Percentiles rank a stretch among this genome's conserved stretches.
Evolutionary conservation across 2,888 invertebrate genomes (phyloP).

Genomic region (Xanthorhoe spadicearia): DNA sequence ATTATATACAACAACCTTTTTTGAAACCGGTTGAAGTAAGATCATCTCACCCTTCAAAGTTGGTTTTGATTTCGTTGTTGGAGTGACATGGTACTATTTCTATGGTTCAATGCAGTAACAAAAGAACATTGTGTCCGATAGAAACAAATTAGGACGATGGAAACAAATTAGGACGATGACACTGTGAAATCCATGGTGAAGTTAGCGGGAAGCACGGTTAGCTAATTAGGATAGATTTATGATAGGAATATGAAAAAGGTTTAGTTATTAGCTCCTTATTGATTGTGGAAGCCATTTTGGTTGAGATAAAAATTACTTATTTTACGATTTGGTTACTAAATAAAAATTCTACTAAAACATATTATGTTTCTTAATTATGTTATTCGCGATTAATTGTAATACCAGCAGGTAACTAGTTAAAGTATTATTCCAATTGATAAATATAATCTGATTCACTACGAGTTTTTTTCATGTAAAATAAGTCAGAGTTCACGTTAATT

Average conservation of each 20-base stretch:
- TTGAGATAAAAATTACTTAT: no score
- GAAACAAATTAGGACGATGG: slow-evolving; percentile 73
- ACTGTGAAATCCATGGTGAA: slow-evolving; percentile 54
- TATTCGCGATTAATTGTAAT: no score
- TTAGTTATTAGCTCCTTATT: no score
- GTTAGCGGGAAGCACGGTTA: slow-evolving; percentile 49
- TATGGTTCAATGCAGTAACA: slow-evolving; percentile 50
- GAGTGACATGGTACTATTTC: slow-evolving; percentile 4
- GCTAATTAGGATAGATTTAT: slow-evolving; percentile 53
- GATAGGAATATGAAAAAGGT: background rate
- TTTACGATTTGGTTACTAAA: no score
- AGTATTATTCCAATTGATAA: no score
- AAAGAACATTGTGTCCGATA: slow-evolving; percentile 69
- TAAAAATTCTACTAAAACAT: no score
- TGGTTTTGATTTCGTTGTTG: background rate
- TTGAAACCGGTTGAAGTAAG: no score
- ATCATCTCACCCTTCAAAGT: background rate
- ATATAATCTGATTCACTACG: background rate
- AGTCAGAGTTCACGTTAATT: background rate
- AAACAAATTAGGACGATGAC: slow-evolving; percentile 76
- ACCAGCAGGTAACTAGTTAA: no score
- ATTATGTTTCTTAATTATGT: no score
- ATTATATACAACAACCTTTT: no score
- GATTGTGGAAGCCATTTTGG: no score
- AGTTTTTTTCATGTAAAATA: background rate